A percentile compares a stretch with the other conserved stretches of the same genome.
Evolutionary conservation across 2,888 invertebrate genomes (phyloP).

Genomic region (Augiades crinisus): DNA sequence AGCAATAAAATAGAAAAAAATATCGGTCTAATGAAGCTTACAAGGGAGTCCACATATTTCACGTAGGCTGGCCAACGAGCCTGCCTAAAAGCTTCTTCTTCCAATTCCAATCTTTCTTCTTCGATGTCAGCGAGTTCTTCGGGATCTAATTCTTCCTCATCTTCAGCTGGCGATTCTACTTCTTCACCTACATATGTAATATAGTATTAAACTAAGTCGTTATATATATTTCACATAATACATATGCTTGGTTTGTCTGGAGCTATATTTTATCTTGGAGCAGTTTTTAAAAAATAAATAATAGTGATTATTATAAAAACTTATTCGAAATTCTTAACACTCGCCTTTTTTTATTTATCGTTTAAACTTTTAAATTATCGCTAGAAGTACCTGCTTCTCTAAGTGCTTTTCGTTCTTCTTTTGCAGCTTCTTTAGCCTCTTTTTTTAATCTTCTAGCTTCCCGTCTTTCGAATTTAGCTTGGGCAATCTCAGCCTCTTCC

Average conservation of each 20-base stretch:
- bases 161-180: constrained; percentile 63
- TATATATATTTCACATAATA: too few species aligned
- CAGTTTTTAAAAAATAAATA: too few species aligned
- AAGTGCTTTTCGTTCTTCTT: constrained; percentile 49
- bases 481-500: constrained; percentile 49
- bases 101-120: constrained; percentile 63
- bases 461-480: constrained; percentile 56
- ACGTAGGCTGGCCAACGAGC: constrained; percentile 76
- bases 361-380: too few species aligned
- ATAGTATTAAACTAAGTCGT: neutral
- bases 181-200: constrained; percentile 54
- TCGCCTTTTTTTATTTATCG: too few species aligned
- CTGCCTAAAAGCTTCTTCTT: constrained; percentile 59
- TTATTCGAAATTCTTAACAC: too few species aligned
- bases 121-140: constrained; percentile 70
- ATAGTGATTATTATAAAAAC: too few species aligned
- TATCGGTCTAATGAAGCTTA: too few species aligned
- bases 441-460: constrained; percentile 55
- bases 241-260: too few species aligned
- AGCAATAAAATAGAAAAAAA: too few species aligned
- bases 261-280: too few species aligned
- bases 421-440: constrained; percentile 55
- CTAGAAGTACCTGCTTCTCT: constrained; percentile 58
- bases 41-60: constrained; percentile 67
- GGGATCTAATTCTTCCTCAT: constrained; percentile 57